Conservation (phyloP, 2,113 vertebrate genomes). For the Chlamydotis undulata region DNA sequence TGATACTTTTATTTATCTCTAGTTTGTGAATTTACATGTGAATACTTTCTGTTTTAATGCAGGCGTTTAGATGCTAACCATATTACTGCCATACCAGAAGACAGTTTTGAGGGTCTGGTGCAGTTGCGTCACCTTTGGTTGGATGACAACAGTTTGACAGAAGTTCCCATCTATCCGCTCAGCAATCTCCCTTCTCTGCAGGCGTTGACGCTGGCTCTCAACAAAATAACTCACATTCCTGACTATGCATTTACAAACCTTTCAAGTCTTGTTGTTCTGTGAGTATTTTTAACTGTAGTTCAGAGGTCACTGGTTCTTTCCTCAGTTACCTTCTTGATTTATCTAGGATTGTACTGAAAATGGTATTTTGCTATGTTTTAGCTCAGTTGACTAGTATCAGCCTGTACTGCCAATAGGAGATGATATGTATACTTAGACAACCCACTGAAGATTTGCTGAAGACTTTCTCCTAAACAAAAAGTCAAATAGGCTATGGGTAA, state of each 20-base stretch:
- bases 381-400: neutral
- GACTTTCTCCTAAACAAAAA: neutral
- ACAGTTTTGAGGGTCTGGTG: conserved; percentile 92
- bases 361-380: neutral
- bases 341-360: neutral
- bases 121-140: conserved; percentile 96
- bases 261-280: conserved; percentile 95
- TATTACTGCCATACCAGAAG: conserved; percentile 88
- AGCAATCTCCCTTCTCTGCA: conserved; percentile 92
- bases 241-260: conserved; percentile 95
- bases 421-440: neutral
- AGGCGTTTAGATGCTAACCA: conserved; percentile 97
- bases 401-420: rapidly evolving
- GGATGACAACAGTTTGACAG: conserved; percentile 92
- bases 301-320: neutral
- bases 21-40: neutral
- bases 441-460: neutral
- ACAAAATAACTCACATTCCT: conserved; percentile 89
- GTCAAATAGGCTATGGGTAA: neutral
- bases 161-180: conserved; percentile 87
- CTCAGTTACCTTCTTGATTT: neutral
- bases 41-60: neutral
- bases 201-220: conserved; percentile 92
- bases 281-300: conserved; percentile 67
- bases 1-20: neutral